Conservation (phyloP, 2,888 invertebrate genomes). For the Pachydiplax longipennis region DNA sequence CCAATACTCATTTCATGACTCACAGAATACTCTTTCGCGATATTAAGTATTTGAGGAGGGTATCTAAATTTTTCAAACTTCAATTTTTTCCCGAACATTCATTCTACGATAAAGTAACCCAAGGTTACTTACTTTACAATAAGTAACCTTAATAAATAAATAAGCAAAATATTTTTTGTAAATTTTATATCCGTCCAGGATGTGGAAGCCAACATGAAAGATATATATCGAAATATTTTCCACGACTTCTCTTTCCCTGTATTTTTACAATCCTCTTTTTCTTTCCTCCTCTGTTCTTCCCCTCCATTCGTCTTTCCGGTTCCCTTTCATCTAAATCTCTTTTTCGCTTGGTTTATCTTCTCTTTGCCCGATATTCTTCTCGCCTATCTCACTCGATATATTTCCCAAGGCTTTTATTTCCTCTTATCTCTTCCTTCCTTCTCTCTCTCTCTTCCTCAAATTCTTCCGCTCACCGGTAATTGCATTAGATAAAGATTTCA, state of each 20-base stretch:
- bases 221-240: too few relatives aligned
- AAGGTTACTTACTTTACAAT: too few relatives aligned
- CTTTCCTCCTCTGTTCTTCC: not conserved
- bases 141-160: too few relatives aligned
- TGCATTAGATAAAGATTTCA: not conserved
- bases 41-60: too few relatives aligned
- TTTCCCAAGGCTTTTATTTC: not conserved
- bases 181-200: not conserved
- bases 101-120: too few relatives aligned
- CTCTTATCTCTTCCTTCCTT: not conserved
- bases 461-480: not conserved
- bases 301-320: not conserved
- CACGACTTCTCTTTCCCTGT: not conserved
- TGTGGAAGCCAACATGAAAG: too few relatives aligned
- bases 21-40: too few relatives aligned
- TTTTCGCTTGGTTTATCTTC: not conserved
- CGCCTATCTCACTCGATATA: not conserved
- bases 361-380: not conserved
- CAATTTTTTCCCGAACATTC: too few relatives aligned
- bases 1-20: too few relatives aligned
- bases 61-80: too few relatives aligned
- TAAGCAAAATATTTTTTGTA: too few relatives aligned
- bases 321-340: not conserved
- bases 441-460: not conserved
- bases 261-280: not conserved